Base-by-base conservation (phyloP, 2,888 invertebrate genomes). In the Masnerella sp. region DNA sequence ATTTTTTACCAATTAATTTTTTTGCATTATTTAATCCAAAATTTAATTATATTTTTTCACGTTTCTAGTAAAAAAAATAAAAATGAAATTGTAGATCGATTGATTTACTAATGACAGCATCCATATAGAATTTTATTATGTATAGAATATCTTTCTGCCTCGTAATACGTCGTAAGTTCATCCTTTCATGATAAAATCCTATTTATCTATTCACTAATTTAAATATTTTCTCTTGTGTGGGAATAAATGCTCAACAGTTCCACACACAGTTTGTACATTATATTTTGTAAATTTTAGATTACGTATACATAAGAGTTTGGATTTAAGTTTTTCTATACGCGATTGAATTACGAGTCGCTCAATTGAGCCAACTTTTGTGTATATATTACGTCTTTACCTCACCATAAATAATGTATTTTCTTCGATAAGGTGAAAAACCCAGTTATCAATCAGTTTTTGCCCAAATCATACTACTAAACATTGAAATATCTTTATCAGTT, bases 241-340 rank as follows among this genome's bases (percentile, higher is more conserved):
- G 25, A 30, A 47, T 32, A 45, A 22, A 40, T 15, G 43, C 14
- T 59, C 51, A 49, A 36, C 1, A 45, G 12, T 47, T 38, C 11
- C n/a, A 12, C 22, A 28, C 2, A 30, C 30, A 30, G 12, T 56
- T 76, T 80, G 81, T 81, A 79, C 64, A 83, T 79, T 77, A 76
- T 74, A 64, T 64, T 71, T 72, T 81, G 76, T 80, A 82, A 80
- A 79, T 80, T 80, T 80, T 83, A 67, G 75, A 42, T 59, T 81
- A 81, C 80, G 80, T 81, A 81, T 80, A 58, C 45, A 36, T 25
- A 47, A n/a, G 49, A 47, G 20, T 62, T 69, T 45, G 17, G 56
- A 36, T 28, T 38, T 11, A 64, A 11, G 30, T 49, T 11, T 61
- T 38, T 28, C 11, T 28, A 40, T 30, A n/a, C n/a, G 38, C 59